phyloP scores from a whole-genome alignment of 1,140 invertebrate species.

The Goniozus legneri region DNA sequence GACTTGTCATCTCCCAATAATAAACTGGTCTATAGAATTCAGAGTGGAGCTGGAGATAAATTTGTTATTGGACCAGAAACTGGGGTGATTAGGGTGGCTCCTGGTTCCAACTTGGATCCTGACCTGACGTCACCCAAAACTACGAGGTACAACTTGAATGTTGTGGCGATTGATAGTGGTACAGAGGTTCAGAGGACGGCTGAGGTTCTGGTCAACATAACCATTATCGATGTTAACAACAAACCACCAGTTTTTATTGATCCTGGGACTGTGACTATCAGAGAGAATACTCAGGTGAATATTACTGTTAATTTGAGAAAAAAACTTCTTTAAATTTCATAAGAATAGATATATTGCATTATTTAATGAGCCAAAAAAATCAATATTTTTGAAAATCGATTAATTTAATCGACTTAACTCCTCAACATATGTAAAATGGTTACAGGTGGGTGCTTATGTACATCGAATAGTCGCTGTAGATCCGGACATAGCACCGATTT shows the following conservation, averaged over 20 bases:
- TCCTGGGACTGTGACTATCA: constrained; percentile 64
- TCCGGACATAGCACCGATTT: constrained; percentile 71
- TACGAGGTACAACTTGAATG: constrained; percentile 64
- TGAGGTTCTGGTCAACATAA: constrained; percentile 75
- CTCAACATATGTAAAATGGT: background rate
- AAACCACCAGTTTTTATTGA: constrained; percentile 75
- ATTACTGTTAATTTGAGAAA: constrained; percentile 1
- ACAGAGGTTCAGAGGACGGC: constrained; percentile 75
- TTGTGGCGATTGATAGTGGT: constrained; percentile 82
- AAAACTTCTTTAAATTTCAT: constrained; percentile 2
- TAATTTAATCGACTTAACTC: constrained; percentile 3
- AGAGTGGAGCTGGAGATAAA: constrained; percentile 84
- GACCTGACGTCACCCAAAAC: constrained; percentile 77
- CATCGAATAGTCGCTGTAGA: constrained; percentile 72
- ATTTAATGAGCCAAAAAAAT: too few relatives aligned
- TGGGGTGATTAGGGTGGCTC: constrained; percentile 80
- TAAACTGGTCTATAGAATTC: constrained; percentile 81
- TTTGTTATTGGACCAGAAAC: constrained; percentile 83
- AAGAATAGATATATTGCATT: constrained; percentile 7
- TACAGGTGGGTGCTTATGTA: constrained; percentile 67
- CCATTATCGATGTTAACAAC: constrained; percentile 88
- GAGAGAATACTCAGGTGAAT: constrained; percentile 73
- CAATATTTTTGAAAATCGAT: constrained; percentile 7
- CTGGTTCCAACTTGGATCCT: constrained; percentile 83
- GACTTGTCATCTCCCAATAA: constrained; percentile 87